Percentiles rank a stretch among this genome's conserved stretches.
Evolutionary conservation across 2,797 vertebrate genomes (phyloP).

Genomic region (Acanthopagrus latus): DNA sequence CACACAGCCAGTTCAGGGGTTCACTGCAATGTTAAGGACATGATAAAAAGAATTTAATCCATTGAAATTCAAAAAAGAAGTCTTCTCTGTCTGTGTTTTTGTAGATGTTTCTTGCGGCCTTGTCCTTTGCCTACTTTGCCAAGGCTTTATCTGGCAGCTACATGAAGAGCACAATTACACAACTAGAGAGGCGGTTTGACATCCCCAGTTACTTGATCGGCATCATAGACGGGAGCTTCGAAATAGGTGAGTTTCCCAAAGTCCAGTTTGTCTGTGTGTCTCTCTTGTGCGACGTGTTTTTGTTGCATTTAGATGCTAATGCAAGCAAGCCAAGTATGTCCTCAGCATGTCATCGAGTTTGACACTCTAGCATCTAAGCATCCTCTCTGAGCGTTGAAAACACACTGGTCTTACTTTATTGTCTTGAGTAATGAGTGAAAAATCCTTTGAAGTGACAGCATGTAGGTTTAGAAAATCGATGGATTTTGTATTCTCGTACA

Average conservation of each 20-base stretch:
- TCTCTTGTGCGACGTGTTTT: conserved; percentile 2
- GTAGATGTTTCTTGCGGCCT: conserved; percentile 92
- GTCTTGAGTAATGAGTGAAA: conserved; percentile 29
- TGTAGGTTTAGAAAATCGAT: conserved; percentile 12
- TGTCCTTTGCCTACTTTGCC: conserved; percentile 95
- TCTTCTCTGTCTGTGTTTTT: conserved; percentile 54
- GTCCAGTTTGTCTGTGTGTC: not conserved
- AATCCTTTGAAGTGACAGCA: conserved; percentile 28
- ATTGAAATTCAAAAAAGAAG: not conserved
- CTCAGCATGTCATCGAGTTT: conserved; percentile 3
- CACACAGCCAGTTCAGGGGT: too few species aligned
- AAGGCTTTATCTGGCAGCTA: conserved; percentile 94
- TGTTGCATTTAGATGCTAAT: conserved; percentile 24
- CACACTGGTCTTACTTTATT: conserved; percentile 24
- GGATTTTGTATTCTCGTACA: conserved; percentile 4
- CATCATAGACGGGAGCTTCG: conserved; percentile 96
- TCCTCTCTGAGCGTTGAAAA: conserved; percentile 29
- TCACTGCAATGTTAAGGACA: too few species aligned
- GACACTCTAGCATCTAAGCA: not conserved
- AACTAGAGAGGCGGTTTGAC: conserved; percentile 95
- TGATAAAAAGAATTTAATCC: not conserved
- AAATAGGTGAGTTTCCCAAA: conserved; percentile 89
- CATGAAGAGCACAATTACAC: conserved; percentile 96
- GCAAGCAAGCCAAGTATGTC: not conserved
- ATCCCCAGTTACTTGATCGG: conserved; percentile 95